Base-by-base conservation (phyloP, 2,113 vertebrate genomes). In the Dicrurus megarhynchus region DNA sequence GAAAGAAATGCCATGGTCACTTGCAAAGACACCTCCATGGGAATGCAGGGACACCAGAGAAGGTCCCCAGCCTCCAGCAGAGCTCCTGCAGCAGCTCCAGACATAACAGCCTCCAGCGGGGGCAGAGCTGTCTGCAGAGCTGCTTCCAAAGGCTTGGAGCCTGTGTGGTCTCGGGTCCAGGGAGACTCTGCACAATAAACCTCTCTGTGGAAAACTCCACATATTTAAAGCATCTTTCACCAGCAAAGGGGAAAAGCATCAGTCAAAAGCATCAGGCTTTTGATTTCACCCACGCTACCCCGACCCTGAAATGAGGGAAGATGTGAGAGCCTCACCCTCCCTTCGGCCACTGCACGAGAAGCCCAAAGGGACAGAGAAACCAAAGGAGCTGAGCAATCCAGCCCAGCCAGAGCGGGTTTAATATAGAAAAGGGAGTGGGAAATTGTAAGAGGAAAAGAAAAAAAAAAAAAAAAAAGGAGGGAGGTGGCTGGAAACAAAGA, bases 401-500 rank as follows among this genome's bases (percentile, higher is more conserved):
- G 90, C 79, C 93, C 79, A 65, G 73, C 49, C 76, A 73, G 61
- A 84, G 37, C 0, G 2, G 60, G 78, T 89, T 93, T 85, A 90
- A 89, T 73, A 67, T 14, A 94, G 89, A 93, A 81, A 93, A 97
- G 65, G 95, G 95, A 97, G 80, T 94, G 96, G 93, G 96, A 85
- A 97, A 94, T 60, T 71, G 35, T 93, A 82, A 95, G 69, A 94
- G 84, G 87, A 88, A 94, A 92, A 90, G 35, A 67, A 68, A 73
- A 35, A 74, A 92, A 91, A 52, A 73, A 83, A 80, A 91, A 75
- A 69, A 71, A 77, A 93, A 47, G 30, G 70, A 97, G 84, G 93
- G 95, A 97, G 96, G 96, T 84, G 94, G 88, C 92, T 97, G 94
- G 95, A 97, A 97, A 97, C 97, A 97, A 97, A 97, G 97, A 92